These are phyloP conservation scores for Scarus forsteni DNA, from an alignment of 2,797 vertebrate genomes.

Conservation along the genomic window DNA sequence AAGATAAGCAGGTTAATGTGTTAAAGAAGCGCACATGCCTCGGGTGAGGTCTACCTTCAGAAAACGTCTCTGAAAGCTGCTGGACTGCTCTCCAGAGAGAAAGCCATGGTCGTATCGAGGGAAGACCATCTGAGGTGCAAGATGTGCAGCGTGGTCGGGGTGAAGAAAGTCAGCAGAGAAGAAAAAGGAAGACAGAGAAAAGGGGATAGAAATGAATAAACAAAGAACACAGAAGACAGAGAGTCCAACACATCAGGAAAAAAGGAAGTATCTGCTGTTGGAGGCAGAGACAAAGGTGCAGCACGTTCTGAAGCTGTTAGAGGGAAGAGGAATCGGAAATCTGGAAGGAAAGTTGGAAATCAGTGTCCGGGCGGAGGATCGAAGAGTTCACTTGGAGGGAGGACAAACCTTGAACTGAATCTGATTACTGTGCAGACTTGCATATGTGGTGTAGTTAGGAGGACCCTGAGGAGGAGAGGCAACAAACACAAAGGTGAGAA, in stretches of 20 bases:
- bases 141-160: not conserved
- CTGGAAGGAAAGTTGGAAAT: constrained; percentile 49
- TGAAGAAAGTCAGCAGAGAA: constrained; percentile 32
- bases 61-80: constrained; percentile 85
- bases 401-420: constrained; percentile 88
- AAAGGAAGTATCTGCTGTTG: constrained; percentile 17
- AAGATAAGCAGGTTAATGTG: constrained; percentile 27
- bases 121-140: constrained; percentile 89
- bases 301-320: constrained; percentile 20
- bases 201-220: constrained; percentile 20
- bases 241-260: constrained; percentile 7
- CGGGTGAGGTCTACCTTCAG: constrained; percentile 89
- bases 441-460: constrained; percentile 74
- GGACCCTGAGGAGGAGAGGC: constrained; percentile 77
- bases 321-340: constrained; percentile 23
- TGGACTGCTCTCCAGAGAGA: constrained; percentile 87
- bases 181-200: constrained; percentile 18
- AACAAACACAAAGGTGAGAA: constrained; percentile 45
- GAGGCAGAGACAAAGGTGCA: constrained; percentile 26
- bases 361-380: constrained; percentile 45
- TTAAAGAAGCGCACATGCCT: constrained; percentile 62
- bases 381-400: constrained; percentile 23
- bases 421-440: constrained; percentile 88
- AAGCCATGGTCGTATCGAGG: constrained; percentile 89
- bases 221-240: constrained; percentile 27